These are phyloP conservation scores for Misgurnus mizolepis DNA, from an alignment of 2,113 vertebrate genomes.

Conservation along the genomic window DNA sequence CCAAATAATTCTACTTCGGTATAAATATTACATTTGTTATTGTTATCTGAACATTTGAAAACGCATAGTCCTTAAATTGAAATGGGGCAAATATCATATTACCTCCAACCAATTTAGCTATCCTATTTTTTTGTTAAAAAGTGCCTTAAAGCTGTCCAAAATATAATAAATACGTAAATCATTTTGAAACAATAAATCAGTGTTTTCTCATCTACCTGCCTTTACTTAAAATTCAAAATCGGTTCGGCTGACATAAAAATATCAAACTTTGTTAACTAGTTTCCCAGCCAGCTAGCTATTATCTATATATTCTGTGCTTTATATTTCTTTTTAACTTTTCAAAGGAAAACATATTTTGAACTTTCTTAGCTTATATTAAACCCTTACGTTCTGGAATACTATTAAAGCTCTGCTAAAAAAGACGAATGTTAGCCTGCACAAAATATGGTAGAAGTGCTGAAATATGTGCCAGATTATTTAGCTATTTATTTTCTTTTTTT, in stretches of 20 bases:
- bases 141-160: not conserved
- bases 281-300: constrained; percentile 37
- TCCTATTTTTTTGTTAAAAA: constrained; percentile 1
- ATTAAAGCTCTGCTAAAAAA: constrained; percentile 62
- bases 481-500: constrained; percentile 61
- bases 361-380: constrained; percentile 60
- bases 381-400: constrained; percentile 29
- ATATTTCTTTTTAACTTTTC: constrained; percentile 56
- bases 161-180: not conserved
- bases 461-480: constrained; percentile 55
- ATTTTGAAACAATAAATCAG: constrained; percentile 40
- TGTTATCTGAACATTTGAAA: constrained; percentile 33
- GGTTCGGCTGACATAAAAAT: not conserved
- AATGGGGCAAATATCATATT: not conserved
- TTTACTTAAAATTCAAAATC: not conserved
- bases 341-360: constrained; percentile 56
- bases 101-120: not conserved
- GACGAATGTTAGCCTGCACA: constrained; percentile 45
- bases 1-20: constrained; percentile 39
- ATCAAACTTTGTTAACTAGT: constrained; percentile 40
- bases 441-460: constrained; percentile 48
- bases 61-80: constrained; percentile 13
- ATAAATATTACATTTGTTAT: constrained; percentile 22
- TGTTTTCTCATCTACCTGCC: constrained; percentile 19
- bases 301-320: constrained; percentile 58